Percentiles rank a stretch among this genome's conserved stretches.
phyloP scores from a whole-genome alignment of 2,888 invertebrate species.

The Apodemia mormo region DNA sequence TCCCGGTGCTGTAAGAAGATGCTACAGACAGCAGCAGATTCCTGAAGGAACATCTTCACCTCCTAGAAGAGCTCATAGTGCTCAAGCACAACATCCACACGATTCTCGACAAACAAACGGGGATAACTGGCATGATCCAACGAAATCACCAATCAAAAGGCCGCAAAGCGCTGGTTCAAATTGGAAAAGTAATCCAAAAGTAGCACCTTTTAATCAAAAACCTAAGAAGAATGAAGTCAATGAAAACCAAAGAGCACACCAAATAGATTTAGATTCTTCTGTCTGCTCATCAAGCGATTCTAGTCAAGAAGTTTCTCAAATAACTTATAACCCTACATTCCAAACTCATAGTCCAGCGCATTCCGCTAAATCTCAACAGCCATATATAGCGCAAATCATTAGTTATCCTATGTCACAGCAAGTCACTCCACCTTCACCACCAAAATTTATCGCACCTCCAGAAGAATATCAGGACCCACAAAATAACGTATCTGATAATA shows the following conservation, averaged over 20 bases:
- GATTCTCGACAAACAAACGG: slow-evolving; percentile 63
- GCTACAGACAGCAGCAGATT: slow-evolving; percentile 62
- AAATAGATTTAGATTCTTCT: slow-evolving; percentile 52
- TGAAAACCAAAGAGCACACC: slow-evolving; percentile 55
- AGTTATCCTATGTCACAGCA: slow-evolving; percentile 76
- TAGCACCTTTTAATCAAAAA: slow-evolving; percentile 66
- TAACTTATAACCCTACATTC: slow-evolving; percentile 78
- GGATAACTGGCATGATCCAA: slow-evolving; percentile 68
- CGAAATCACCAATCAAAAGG: slow-evolving; percentile 70
- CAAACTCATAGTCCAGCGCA: slow-evolving; percentile 78
- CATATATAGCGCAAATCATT: slow-evolving; percentile 75
- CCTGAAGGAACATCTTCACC: slow-evolving; percentile 71
- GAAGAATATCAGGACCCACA: slow-evolving; percentile 77
- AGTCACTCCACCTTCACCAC: slow-evolving; percentile 69
- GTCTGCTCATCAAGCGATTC: slow-evolving; percentile 42
- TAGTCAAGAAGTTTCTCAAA: slow-evolving; percentile 68
- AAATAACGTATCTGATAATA: slow-evolving; percentile 58
- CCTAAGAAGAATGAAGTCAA: slow-evolving; percentile 63
- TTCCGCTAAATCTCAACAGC: slow-evolving; percentile 64
- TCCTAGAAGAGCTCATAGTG: slow-evolving; percentile 63
- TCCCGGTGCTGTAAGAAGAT: slow-evolving; percentile 59
- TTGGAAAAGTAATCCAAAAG: slow-evolving; percentile 74
- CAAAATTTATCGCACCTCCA: slow-evolving; percentile 73
- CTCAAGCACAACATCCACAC: slow-evolving; percentile 60
- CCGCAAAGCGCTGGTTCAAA: slow-evolving; percentile 70